Conservation (phyloP, 2,113 vertebrate genomes). For the Anolis sagrei region DNA sequence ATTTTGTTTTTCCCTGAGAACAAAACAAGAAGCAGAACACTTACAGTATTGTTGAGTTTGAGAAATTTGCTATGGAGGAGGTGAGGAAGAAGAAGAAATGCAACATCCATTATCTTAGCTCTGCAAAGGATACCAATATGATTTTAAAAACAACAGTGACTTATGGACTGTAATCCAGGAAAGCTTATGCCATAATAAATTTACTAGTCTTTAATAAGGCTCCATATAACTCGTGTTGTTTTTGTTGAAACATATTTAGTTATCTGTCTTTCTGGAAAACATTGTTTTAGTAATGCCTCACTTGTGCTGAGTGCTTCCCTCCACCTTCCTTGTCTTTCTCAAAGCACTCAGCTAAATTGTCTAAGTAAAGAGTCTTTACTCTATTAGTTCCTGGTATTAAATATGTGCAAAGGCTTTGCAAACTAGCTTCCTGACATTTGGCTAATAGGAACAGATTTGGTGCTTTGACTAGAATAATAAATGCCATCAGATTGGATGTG, state of each 20-base stretch:
- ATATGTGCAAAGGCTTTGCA: constrained; percentile 18
- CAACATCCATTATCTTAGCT: not conserved
- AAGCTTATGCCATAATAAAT: no score
- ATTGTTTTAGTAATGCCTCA: constrained; percentile 51
- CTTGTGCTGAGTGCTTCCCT: not conserved
- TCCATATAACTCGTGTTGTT: not conserved
- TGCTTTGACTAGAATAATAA: not conserved
- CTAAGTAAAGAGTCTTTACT: constrained; percentile 32
- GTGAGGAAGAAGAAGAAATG: not conserved
- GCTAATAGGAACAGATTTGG: not conserved
- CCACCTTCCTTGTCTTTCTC: constrained; percentile 32
- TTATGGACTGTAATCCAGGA: not conserved
- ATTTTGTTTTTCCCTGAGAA: not conserved
- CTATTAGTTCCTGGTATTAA: constrained; percentile 35
- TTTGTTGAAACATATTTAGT: not conserved
- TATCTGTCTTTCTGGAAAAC: not conserved
- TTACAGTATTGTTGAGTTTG: constrained; percentile 23
- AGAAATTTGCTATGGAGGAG: constrained; percentile 13
- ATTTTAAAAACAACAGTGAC: not conserved
- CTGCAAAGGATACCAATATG: constrained; percentile 31
- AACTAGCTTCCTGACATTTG: constrained; percentile 11
- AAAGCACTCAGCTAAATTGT: not conserved
- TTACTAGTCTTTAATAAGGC: no score
- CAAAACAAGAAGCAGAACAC: not conserved
- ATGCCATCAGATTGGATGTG: not conserved